phyloP scores from a whole-genome alignment of 2,113 vertebrate genomes.

The Nerophis ophidion region DNA sequence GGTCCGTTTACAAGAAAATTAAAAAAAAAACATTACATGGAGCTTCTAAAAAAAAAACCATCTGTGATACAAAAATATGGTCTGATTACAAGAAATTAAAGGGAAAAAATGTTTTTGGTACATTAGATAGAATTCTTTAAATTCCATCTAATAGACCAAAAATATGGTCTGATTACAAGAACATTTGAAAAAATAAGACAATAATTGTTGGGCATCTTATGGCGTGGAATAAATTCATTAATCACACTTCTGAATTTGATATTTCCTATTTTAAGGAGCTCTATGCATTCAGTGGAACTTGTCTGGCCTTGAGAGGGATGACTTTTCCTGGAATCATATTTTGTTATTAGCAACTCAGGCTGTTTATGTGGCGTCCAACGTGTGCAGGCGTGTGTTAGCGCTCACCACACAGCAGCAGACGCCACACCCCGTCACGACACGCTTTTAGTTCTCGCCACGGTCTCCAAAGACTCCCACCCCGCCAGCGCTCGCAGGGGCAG shows the following conservation, averaged over 20 bases:
- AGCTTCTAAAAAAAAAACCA: too few relatives aligned
- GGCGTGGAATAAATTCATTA: too few relatives aligned
- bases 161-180: too few relatives aligned
- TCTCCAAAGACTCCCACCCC: slow-evolving; percentile 19
- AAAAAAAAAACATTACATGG: too few relatives aligned
- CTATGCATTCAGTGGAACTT: neutral
- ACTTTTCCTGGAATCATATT: slow-evolving; percentile 29
- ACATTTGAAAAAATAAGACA: too few relatives aligned
- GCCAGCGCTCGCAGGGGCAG: slow-evolving; percentile 18
- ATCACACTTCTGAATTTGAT: neutral
- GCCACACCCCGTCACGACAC: neutral
- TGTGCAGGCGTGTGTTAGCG: slow-evolving; percentile 1
- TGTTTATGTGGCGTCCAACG: neutral
- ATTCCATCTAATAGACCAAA: too few relatives aligned
- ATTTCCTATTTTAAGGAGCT: too few relatives aligned
- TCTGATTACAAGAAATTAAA: too few relatives aligned
- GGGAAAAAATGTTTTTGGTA: too few relatives aligned
- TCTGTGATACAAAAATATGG: too few relatives aligned
- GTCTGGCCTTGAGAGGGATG: slow-evolving; percentile 1
- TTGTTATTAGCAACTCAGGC: slow-evolving; percentile 46
- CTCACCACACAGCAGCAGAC: neutral
- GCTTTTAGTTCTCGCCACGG: slow-evolving; percentile 7
- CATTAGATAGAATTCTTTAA: too few relatives aligned
- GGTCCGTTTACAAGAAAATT: too few relatives aligned
- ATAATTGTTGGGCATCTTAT: neutral